Evolutionary conservation across 2,888 invertebrate genomes (phyloP), one percentile per base, ranked within the genome.

Genomic region (Dynastes maya): DNA sequence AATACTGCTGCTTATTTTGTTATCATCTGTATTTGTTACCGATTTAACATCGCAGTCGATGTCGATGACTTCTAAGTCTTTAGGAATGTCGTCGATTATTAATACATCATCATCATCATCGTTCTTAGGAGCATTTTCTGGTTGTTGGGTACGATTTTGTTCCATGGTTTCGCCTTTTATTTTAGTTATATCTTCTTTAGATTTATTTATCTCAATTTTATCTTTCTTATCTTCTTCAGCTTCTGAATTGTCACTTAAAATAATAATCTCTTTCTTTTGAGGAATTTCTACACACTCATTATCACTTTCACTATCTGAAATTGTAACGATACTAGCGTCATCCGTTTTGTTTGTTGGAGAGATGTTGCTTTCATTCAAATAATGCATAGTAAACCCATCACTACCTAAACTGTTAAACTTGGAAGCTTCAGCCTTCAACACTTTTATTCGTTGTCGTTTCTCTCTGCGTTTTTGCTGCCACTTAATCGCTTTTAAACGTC

Each of bases 81-180:
- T 75, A 45, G 85, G 84, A 45, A 84, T 82, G 8, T 85, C 84
- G 78, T 85, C 85, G 67, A 87, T 80, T 82, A 84, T 85, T 79
- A 87, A 84, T 13, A 87, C 84, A 74, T 82, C 83, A 77, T 83
- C 83, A 76, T 80, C 84, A 29, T 80, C 77, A 72, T 77, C 79
- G 40, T n/a, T 11, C 45, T 2, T 22, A 29, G 32, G 29, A 9
- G 63, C 27, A 40, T 63, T 29, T 45, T 75, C 49, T 45, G 45
- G 5, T 40, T 37, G 40, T 3, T n/a, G 16, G n/a, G 13, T n/a
- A 16, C 16, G 9, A 37, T 22, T 65, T 16, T 40, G 16, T n/a
- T 40, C 4, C 37, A n/a, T 9, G 4, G 37, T 6, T 55, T 32
- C 55, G 53, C 22, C 16, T 64, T 9, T 53, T 67, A 51, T 11